Conservation (phyloP, 2,113 vertebrate species). For the Cricetomys ansorgei region DNA sequence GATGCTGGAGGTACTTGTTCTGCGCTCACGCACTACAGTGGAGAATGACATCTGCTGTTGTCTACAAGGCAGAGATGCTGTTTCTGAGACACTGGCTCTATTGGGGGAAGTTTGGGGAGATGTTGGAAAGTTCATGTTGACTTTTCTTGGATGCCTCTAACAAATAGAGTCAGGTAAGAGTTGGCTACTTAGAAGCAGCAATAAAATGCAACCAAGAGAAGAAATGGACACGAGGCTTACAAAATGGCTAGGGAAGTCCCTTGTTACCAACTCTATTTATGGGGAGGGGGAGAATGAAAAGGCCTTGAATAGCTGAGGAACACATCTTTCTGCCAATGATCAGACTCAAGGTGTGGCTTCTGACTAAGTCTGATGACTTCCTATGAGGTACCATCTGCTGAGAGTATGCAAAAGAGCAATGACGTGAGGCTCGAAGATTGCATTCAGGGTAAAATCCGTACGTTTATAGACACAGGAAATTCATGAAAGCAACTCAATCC, state of each 20-base stretch:
- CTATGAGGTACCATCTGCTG: not conserved
- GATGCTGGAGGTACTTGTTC: not conserved
- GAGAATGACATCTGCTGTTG: not conserved
- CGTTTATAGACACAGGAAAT: not conserved
- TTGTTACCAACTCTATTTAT: not conserved
- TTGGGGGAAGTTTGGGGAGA: not conserved
- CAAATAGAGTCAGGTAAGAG: not conserved
- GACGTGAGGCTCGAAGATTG: not conserved
- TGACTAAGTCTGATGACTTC: not conserved
- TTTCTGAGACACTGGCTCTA: not conserved
- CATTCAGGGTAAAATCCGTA: not conserved
- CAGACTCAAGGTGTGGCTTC: not conserved
- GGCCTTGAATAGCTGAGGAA: not conserved
- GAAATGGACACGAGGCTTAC: not conserved
- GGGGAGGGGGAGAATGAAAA: constrained; percentile 15
- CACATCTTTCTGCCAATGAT: not conserved
- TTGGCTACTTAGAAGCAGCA: not conserved
- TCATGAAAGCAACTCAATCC: constrained; percentile 30
- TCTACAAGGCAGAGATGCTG: not conserved
- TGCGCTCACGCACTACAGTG: not conserved
- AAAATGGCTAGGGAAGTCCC: not conserved
- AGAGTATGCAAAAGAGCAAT: not conserved
- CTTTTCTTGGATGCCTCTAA: not conserved
- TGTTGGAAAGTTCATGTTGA: constrained; percentile 30
- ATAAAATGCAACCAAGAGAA: not conserved